Base-by-base conservation (phyloP, 2,888 invertebrate genomes). In the Drosophila infuscata region DNA sequence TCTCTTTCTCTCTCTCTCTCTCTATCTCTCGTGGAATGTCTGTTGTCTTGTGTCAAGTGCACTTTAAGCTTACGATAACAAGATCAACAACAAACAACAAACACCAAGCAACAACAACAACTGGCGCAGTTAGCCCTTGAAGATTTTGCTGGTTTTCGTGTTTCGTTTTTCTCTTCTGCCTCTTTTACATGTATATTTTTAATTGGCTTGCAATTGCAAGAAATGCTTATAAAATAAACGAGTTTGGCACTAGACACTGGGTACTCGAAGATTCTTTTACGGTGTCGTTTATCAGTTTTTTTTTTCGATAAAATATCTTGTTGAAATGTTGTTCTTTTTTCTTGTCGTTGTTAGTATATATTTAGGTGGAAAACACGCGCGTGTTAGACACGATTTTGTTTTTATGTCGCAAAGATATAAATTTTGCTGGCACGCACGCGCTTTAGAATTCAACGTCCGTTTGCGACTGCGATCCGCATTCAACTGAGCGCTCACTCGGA, bases 401-500 rank as follows among this genome's bases (percentile, higher is more conserved):
- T 70, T 70, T 46, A 29, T 58, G 48, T 20, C 6, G 52, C 38
- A 36, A 41, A 57, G 38, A 59, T 53, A 57, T 56, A 17, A 30
- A 3, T 30, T 38, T 60, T 70, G 30, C 46, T 69, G 59, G 46
- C 70, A 83, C 84, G 84, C 84, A 89, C 85, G 85, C 82, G 82
- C 77, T 67, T 49, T 43, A 29, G 17, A 46, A 38, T 7, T 5
- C 3, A 38, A 82, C 91, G 90, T 85, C 92, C 64, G 83, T 52
- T 57, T 81, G 62, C 63, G 68, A 75, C 82, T 79, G 76, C 82
- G 82, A 68, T 68, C 91, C 84, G 76, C 80, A 78, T 80, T 75
- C 76, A 82, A 88, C 87, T 91, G 82, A 91, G 49, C 67, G 70
- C 65, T 68, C 57, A 35, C 58, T 57, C 35, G 58, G 59, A 41